phyloP scores from a whole-genome alignment of 2,113 vertebrate genomes.

The Panthera tigris region DNA sequence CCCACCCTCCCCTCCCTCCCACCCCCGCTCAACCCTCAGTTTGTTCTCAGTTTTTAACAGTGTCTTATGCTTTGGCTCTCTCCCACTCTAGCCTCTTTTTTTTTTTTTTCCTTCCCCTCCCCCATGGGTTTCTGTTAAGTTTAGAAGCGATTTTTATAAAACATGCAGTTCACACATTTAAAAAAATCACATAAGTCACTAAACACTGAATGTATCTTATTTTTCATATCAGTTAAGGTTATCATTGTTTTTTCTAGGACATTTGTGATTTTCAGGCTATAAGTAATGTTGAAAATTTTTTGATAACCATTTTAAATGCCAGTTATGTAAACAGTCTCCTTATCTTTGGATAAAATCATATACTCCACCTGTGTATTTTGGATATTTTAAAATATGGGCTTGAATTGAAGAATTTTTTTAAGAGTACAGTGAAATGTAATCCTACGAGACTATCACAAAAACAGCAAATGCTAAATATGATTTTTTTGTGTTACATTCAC shows the following conservation, averaged over 20 bases:
- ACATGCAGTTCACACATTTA: constrained; percentile 64
- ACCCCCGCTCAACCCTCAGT: too few species aligned
- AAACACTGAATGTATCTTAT: constrained; percentile 79
- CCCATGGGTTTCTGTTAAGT: too few species aligned
- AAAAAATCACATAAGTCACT: constrained; percentile 74
- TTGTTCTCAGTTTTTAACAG: too few species aligned
- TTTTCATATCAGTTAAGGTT: constrained; percentile 71
- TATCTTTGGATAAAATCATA: constrained; percentile 48
- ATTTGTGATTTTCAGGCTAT: constrained; percentile 70
- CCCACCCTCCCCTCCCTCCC: too few species aligned
- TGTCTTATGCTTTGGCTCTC: too few species aligned
- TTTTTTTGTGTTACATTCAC: constrained; percentile 47
- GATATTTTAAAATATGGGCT: neutral
- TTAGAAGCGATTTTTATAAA: constrained; percentile 75
- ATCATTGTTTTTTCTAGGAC: constrained; percentile 74
- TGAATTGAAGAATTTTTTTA: neutral
- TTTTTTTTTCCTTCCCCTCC: too few species aligned
- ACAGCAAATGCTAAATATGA: neutral
- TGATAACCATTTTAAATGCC: constrained; percentile 75
- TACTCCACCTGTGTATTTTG: neutral
- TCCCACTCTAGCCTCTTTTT: too few species aligned
- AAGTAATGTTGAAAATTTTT: constrained; percentile 70
- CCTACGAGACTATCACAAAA: constrained; percentile 28
- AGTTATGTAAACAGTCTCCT: constrained; percentile 45
- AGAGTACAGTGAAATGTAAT: constrained; percentile 22